phyloP scores from a whole-genome alignment of 2,113 vertebrate species.

The Motacilla alba region DNA sequence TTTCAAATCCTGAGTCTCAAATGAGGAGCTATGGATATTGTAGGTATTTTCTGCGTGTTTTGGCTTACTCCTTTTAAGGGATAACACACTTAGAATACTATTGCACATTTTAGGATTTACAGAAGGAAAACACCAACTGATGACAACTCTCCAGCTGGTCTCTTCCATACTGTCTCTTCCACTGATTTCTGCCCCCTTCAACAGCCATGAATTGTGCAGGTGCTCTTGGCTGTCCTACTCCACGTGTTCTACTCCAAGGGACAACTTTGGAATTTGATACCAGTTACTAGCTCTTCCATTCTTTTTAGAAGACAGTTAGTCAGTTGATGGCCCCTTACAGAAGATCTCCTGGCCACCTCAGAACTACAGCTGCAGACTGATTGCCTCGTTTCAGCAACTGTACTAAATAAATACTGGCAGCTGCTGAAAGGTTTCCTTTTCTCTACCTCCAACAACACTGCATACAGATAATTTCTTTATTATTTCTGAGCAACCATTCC shows the following conservation, averaged over 20 bases:
- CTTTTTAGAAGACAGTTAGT: neutral
- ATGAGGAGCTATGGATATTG: neutral
- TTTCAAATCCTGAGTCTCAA: neutral
- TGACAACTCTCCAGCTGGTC: neutral
- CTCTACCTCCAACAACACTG: neutral
- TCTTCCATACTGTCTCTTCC: neutral
- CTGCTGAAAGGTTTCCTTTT: constrained; percentile 2
- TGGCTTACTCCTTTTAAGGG: neutral
- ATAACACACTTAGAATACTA: neutral
- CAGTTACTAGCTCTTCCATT: neutral
- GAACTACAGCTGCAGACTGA: neutral
- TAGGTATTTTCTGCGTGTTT: neutral
- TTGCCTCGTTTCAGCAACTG: neutral
- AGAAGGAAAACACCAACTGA: neutral
- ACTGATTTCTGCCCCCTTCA: neutral
- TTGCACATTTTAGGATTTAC: neutral
- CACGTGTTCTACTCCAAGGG: neutral
- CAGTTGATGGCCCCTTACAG: neutral
- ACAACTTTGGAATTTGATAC: neutral
- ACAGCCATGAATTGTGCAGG: neutral
- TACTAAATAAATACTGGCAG: constrained; percentile 9
- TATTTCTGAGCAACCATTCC: neutral
- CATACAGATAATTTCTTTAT: neutral
- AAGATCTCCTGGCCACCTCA: neutral
- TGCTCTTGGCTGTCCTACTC: neutral